Conservation (phyloP, 2,113 vertebrate species). For the Hypomesus transpacificus region DNA sequence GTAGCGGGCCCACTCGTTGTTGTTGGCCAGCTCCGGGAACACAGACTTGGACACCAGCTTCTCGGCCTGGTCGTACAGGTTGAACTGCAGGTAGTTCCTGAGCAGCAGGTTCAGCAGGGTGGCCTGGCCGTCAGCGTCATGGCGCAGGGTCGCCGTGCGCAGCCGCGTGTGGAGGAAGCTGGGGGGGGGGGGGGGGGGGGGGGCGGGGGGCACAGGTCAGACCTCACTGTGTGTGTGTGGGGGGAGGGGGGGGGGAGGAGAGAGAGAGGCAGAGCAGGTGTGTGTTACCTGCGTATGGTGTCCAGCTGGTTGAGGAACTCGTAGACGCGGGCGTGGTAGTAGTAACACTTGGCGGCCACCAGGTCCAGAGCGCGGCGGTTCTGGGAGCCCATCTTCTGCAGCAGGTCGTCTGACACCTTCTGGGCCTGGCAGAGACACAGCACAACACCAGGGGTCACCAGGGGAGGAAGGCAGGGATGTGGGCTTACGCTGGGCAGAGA, state of each 20-base stretch:
- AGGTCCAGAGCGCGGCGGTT: slow-evolving; percentile 94
- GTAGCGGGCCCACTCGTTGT: slow-evolving; percentile 99
- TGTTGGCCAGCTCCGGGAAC: slow-evolving; percentile 96
- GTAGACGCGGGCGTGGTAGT: slow-evolving; percentile 92
- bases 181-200: not conserved
- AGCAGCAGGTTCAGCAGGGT: slow-evolving; percentile 93
- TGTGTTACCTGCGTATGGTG: slow-evolving; percentile 83
- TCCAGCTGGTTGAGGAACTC: slow-evolving; percentile 92
- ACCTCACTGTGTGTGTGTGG: not conserved
- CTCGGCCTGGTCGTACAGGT: slow-evolving; percentile 95
- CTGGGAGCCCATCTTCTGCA: slow-evolving; percentile 93
- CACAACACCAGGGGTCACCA: slow-evolving; percentile 50
- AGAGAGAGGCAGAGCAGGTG: not conserved
- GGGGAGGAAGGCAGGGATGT: slow-evolving; percentile 41
- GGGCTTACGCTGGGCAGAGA: too few species aligned
- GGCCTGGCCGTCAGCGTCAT: slow-evolving; percentile 91
- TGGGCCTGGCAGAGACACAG: slow-evolving; percentile 79
- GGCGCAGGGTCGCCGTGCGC: slow-evolving; percentile 89
- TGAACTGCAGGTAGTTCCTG: slow-evolving; percentile 95
- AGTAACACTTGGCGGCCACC: slow-evolving; percentile 96
- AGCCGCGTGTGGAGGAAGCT: slow-evolving; percentile 91
- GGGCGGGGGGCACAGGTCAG: not conserved
- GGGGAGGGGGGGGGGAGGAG: too few species aligned
- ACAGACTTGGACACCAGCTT: slow-evolving; percentile 96
- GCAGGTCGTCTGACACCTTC: slow-evolving; percentile 90